Percentiles rank a stretch among this genome's conserved stretches.
Conservation (phyloP, 2,888 invertebrate species). For the Lissonota sp. region DNA sequence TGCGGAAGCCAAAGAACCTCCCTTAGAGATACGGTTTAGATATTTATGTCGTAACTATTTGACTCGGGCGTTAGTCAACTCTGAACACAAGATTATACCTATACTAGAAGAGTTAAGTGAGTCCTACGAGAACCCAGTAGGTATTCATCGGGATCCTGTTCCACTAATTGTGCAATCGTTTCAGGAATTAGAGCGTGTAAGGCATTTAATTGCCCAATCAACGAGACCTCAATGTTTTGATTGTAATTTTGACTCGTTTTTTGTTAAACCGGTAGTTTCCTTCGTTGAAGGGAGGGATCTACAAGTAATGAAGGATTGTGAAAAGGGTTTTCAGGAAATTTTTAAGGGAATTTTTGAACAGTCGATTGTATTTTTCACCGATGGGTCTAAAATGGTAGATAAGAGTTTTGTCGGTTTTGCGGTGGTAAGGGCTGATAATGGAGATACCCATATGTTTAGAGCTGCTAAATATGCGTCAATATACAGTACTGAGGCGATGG, state of each 20-base stretch:
- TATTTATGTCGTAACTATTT: constrained; percentile 13
- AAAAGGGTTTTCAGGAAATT: not conserved
- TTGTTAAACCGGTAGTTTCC: not conserved
- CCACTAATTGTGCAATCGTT: constrained; percentile 1
- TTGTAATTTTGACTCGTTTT: not conserved
- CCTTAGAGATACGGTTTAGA: not conserved
- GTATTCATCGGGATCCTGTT: not conserved
- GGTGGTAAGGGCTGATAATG: constrained; percentile 9
- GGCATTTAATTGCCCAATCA: constrained; percentile 2
- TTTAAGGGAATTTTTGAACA: not conserved
- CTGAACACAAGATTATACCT: constrained; percentile 14
- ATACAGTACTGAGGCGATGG: no score
- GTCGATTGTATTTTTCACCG: not conserved
- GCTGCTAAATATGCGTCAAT: not conserved
- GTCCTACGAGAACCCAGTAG: not conserved
- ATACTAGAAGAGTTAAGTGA: constrained; percentile 15
- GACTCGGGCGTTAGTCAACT: not conserved
- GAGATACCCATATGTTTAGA: not conserved
- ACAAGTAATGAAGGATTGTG: not conserved
- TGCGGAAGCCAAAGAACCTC: not conserved
- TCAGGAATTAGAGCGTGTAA: not conserved
- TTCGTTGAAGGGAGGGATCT: constrained; percentile 14
- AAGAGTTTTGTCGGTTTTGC: not conserved
- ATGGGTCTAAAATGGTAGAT: constrained; percentile 24
- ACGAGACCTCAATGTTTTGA: constrained; percentile 7